Base-by-base conservation (phyloP, 2,113 vertebrate species). In the Saiga tatarica region DNA sequence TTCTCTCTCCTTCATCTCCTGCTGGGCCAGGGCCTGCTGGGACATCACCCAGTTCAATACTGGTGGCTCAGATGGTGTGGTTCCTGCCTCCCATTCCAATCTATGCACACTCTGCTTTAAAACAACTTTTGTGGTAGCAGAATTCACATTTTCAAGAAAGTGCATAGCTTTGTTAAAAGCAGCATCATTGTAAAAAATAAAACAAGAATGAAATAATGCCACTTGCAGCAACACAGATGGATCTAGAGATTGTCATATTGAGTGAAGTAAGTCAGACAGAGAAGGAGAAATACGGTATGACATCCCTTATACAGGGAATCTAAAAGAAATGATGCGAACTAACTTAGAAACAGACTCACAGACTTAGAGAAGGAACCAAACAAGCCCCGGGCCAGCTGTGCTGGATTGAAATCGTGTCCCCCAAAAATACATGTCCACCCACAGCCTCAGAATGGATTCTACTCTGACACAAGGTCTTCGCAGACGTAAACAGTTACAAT, bases 11-110 rank as follows among this genome's bases (percentile, higher is more conserved):
- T 4, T 2, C 3, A 5, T 30, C 28, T 36, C 71, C 36, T 79
- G 13, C 15, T 6, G 17, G 67, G 28, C 30, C n/a, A 9, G 21
- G 17, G 7, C n/a, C 45, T 2, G 0, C 3, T 0, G 14, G 14
- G 47, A 21, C 1, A 2, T 30, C 67, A 19, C 25, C 39, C 55
- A 10, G 23, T 3, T 8, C 19, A 14, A 16, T 12, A 10, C 5
- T 3, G 19, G 36, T 2, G 45, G 1, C 64, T 59, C 52, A 13
- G 57, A 64, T 16, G 53, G 16, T 42, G 17, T 5, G 28, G 3
- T 52, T 14, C 11, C 15, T 5, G 23, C 39, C 60, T 53, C n/a
- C 2, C 19, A 3, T 11, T 57, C 21, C n/a, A 42, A 47, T 12
- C 5, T 67, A 21, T 0, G 1, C 10, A 1, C 25, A 71, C 33